Percentiles rank a stretch among this genome's conserved stretches.
phyloP scores from a whole-genome alignment of 2,797 vertebrate species.

The Schizothorax lantsangensis region DNA sequence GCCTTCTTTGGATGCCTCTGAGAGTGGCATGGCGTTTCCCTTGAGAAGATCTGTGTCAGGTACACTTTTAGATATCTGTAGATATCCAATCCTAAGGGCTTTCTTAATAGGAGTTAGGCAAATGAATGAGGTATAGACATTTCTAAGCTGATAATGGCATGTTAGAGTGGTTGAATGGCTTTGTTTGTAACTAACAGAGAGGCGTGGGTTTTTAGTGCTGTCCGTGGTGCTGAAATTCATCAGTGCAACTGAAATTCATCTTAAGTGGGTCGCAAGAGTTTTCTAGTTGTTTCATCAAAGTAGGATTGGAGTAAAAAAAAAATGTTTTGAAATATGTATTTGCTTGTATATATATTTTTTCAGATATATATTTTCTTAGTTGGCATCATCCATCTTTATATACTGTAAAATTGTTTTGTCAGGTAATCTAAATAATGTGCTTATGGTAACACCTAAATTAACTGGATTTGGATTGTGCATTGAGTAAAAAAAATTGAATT shows the following conservation, averaged over 20 bases:
- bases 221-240: conserved; percentile 69
- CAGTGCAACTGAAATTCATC: neutral
- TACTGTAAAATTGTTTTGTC: neutral
- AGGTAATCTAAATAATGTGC: neutral
- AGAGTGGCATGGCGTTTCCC: conserved; percentile 90
- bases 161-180: neutral
- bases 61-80: conserved; percentile 75
- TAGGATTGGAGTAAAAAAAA: neutral
- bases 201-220: conserved; percentile 41
- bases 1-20: conserved; percentile 69
- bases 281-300: neutral
- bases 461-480: neutral
- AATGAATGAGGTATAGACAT: neutral
- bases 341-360: neutral
- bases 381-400: conserved; percentile 2
- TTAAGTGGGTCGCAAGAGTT: neutral
- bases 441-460: neutral
- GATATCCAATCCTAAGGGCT: neutral
- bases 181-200: neutral
- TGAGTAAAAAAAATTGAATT: neutral
- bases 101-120: neutral
- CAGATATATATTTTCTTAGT: neutral
- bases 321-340: neutral
- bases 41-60: conserved; percentile 94
- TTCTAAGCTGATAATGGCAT: neutral